A percentile compares a stretch with the other conserved stretches of the same genome.
Evolutionary conservation across 1,140 invertebrate genomes (phyloP).

Genomic region (Argopecten irradians): DNA sequence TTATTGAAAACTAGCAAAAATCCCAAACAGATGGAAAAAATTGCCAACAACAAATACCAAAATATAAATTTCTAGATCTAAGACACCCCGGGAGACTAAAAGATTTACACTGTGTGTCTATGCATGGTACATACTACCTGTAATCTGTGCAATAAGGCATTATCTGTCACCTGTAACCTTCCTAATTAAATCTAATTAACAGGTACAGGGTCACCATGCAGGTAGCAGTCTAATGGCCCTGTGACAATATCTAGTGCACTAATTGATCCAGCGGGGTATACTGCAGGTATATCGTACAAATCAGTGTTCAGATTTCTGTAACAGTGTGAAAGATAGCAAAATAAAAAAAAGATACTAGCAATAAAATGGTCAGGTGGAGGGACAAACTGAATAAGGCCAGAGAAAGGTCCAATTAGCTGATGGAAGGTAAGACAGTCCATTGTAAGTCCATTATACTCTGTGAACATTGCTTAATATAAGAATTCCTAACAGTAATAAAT

Average conservation of each 20-base stretch:
- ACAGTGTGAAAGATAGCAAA: too few species aligned
- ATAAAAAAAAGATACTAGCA: too few species aligned
- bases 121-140: neutral
- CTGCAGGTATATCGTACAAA: too few species aligned
- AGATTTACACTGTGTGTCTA: neutral
- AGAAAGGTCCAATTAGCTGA: too few species aligned
- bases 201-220: neutral
- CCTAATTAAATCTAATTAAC: neutral
- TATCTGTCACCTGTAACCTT: neutral
- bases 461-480: neutral
- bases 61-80: too few species aligned
- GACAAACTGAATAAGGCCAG: neutral
- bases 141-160: neutral
- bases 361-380: neutral
- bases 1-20: neutral
- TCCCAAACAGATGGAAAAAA: neutral
- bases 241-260: too few species aligned
- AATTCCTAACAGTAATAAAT: conserved; percentile 9
- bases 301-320: too few species aligned
- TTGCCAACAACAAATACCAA: too few species aligned
- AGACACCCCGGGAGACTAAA: neutral
- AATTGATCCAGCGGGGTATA: too few species aligned
- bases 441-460: neutral
- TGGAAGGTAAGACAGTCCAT: too few species aligned
- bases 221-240: neutral